A percentile compares a stretch with the other conserved stretches of the same genome.
These are phyloP conservation scores for Dendroctonus ponderosae DNA, from an alignment of 1,140 invertebrate species.

Conservation along the genomic window DNA sequence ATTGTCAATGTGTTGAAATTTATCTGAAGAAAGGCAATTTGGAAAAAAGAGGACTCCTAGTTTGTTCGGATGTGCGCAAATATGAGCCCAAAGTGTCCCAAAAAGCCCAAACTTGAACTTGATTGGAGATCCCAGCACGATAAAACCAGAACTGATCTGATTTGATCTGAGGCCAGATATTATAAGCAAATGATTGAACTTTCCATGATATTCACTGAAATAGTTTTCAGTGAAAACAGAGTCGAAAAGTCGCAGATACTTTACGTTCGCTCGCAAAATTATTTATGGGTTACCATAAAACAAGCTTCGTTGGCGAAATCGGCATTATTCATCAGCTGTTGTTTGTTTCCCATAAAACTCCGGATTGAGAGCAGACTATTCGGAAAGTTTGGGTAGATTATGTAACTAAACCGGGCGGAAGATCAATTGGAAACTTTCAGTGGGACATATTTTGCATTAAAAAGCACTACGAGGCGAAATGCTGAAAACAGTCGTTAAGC, in stretches of 20 bases:
- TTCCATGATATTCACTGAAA: not conserved
- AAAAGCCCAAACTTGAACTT: not conserved
- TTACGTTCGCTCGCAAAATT: not conserved
- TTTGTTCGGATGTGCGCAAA: no score
- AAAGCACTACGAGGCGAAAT: no score
- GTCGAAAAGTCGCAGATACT: not conserved
- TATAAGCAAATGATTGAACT: not conserved
- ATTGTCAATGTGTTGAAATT: conserved; percentile 12
- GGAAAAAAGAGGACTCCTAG: not conserved
- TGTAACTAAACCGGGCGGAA: not conserved
- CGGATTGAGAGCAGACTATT: conserved; percentile 1
- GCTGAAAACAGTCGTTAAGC: no score
- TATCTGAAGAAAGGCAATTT: conserved; percentile 8
- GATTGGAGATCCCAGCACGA: not conserved
- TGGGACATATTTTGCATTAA: no score
- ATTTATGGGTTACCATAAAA: conserved; percentile 5
- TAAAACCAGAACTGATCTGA: not conserved
- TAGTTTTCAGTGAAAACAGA: not conserved
- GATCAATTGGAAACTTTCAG: no score
- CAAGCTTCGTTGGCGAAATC: not conserved
- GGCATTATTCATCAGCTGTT: not conserved
- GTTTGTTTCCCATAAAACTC: not conserved
- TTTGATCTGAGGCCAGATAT: not conserved
- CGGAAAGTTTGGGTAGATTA: not conserved
- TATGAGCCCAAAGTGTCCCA: not conserved